Percentiles rank a stretch among this genome's conserved stretches.
These are phyloP conservation scores for Silvanus unidentatus DNA, from an alignment of 2,888 invertebrate species.

Conservation along the genomic window DNA sequence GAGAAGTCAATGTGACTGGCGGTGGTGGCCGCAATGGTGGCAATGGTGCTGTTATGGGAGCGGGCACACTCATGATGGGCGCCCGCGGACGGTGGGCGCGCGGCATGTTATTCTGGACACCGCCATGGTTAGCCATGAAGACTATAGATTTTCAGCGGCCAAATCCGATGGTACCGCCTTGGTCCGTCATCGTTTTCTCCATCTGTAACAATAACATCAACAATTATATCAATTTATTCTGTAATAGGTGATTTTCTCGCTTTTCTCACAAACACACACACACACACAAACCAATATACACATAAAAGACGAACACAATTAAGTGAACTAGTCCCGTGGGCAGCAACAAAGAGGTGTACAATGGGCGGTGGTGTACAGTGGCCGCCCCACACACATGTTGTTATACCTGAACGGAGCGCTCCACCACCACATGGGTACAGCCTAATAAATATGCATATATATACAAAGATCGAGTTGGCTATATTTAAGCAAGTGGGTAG, in stretches of 20 bases:
- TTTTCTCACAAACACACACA: too few relatives aligned
- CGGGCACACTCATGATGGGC: slow-evolving; percentile 49
- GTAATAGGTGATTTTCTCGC: too few relatives aligned
- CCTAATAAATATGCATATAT: slow-evolving; percentile 42
- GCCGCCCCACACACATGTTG: slow-evolving; percentile 12
- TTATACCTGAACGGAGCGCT: slow-evolving; percentile 5
- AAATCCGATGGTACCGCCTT: slow-evolving; percentile 57
- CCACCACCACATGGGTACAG: slow-evolving; percentile 19
- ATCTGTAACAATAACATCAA: slow-evolving; percentile 44
- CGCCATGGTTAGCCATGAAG: slow-evolving; percentile 73
- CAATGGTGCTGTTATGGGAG: slow-evolving; percentile 53
- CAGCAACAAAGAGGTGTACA: slow-evolving; percentile 6
- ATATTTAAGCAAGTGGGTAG: slow-evolving; percentile 36
- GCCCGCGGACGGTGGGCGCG: slow-evolving; percentile 59
- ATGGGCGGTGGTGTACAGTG: slow-evolving; percentile 12
- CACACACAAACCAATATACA: too few relatives aligned
- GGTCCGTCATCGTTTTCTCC: slow-evolving; percentile 62
- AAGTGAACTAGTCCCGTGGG: background rate
- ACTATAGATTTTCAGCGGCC: slow-evolving; percentile 52
- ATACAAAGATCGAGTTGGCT: slow-evolving; percentile 28
- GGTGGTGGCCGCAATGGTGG: slow-evolving; percentile 48
- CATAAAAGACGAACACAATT: too few relatives aligned
- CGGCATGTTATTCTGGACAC: slow-evolving; percentile 59
- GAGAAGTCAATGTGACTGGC: slow-evolving; percentile 56
- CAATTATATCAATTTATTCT: too few relatives aligned